phyloP scores from a whole-genome alignment of 1,140 invertebrate genomes.

The Pseudomyrmex gracilis region DNA sequence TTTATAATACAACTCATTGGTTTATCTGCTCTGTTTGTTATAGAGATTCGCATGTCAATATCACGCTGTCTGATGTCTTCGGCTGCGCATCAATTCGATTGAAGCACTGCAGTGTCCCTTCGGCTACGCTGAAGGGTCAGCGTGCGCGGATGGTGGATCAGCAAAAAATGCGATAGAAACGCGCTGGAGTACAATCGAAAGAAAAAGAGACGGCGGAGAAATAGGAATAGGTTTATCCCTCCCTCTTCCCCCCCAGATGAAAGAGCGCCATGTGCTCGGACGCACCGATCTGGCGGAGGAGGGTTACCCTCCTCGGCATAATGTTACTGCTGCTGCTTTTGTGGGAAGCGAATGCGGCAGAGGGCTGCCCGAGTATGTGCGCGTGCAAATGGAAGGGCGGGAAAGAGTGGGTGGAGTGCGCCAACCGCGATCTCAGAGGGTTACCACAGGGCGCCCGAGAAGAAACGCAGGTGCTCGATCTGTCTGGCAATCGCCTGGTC shows the following conservation, averaged over 20 bases:
- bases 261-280: slow-evolving; percentile 69
- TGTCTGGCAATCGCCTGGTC: slow-evolving; percentile 93
- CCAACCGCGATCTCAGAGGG: slow-evolving; percentile 89
- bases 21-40: slow-evolving; percentile 33
- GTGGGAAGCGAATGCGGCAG: slow-evolving; percentile 51
- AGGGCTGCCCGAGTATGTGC: slow-evolving; percentile 90
- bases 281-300: slow-evolving; percentile 65
- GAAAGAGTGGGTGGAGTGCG: slow-evolving; percentile 95
- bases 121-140: slow-evolving; percentile 32
- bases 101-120: slow-evolving; percentile 37
- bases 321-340: slow-evolving; percentile 63
- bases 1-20: slow-evolving; percentile 2
- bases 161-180: slow-evolving; percentile 27
- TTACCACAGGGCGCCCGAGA: slow-evolving; percentile 93
- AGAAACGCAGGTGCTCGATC: slow-evolving; percentile 95
- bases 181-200: background rate
- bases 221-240: background rate
- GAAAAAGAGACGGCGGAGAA: slow-evolving; percentile 38
- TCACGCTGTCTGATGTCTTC: slow-evolving; percentile 40
- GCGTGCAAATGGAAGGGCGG: slow-evolving; percentile 96
- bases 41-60: slow-evolving; percentile 21
- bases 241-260: slow-evolving; percentile 20
- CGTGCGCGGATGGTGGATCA: slow-evolving; percentile 8
- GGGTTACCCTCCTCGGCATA: slow-evolving; percentile 63
- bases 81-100: slow-evolving; percentile 31